These are phyloP conservation scores for Anolis sagrei DNA, from an alignment of 2,113 vertebrate species.

Conservation along the genomic window DNA sequence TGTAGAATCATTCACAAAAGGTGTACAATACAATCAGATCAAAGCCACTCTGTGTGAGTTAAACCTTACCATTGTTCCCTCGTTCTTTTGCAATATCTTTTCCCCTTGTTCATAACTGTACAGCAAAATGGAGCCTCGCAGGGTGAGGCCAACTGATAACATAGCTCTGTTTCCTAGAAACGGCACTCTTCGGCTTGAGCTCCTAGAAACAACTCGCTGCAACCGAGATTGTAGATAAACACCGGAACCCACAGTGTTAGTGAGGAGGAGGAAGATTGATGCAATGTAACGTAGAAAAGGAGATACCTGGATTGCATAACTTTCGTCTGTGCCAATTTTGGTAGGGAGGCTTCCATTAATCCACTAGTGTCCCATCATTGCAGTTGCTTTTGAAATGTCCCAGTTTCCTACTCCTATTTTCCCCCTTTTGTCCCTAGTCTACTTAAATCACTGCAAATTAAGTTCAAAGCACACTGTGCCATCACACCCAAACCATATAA, in stretches of 20 bases:
- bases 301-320: not conserved
- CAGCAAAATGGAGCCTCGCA: rapidly evolving
- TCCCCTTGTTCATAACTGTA: conserved; percentile 23
- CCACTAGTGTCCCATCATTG: too few relatives aligned
- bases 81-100: conserved; percentile 41
- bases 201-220: not conserved
- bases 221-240: not conserved
- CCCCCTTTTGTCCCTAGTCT: too few relatives aligned
- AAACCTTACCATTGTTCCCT: conserved; percentile 29
- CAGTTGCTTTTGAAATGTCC: too few relatives aligned
- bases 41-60: not conserved
- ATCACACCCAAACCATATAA: too few relatives aligned
- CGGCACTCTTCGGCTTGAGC: conserved; percentile 12
- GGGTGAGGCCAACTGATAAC: conserved; percentile 28
- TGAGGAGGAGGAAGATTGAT: not conserved
- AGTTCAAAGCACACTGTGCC: too few relatives aligned
- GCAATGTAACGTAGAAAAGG: rapidly evolving
- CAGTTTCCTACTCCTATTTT: too few relatives aligned
- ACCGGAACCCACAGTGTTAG: not conserved
- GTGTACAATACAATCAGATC: not conserved
- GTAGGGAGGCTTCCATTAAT: too few relatives aligned
- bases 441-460: too few relatives aligned
- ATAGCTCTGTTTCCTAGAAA: conserved; percentile 37
- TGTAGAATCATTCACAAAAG: not conserved
- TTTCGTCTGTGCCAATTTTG: too few relatives aligned